phyloP scores from a whole-genome alignment of 92 coral and sea anemone genomes.

The Palythoa heliodiscus region DNA sequence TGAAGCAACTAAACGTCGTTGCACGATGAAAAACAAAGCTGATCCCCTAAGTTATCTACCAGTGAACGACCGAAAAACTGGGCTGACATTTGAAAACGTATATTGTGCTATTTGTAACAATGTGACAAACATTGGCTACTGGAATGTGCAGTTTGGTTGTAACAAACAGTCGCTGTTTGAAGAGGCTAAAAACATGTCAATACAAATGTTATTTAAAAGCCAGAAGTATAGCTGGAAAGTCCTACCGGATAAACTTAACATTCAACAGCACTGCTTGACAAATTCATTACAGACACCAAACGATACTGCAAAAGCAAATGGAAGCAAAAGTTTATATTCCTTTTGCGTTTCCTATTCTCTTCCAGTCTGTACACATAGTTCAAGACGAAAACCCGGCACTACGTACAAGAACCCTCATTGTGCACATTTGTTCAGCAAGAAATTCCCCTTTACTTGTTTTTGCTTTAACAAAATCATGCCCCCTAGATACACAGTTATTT shows the following conservation, averaged over 20 bases:
- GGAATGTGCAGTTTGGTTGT: background rate
- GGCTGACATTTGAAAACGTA: background rate
- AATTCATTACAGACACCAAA: background rate
- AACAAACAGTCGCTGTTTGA: background rate
- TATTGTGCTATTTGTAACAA: constrained; percentile 3
- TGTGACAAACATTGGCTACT: background rate
- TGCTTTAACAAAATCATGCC: background rate
- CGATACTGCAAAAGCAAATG: background rate
- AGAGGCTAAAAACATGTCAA: background rate
- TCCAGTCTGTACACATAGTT: background rate
- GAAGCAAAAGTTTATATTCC: background rate
- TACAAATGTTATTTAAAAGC: background rate
- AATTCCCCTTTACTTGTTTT: background rate
- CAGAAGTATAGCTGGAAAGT: background rate
- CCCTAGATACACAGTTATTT: background rate
- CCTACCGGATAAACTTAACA: background rate
- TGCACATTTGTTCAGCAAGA: background rate
- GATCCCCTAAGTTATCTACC: background rate
- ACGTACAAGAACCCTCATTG: background rate
- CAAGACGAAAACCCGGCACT: background rate
- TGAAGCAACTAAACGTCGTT: background rate
- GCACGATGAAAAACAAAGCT: background rate
- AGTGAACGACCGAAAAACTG: background rate
- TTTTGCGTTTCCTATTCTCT: background rate
- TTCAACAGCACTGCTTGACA: background rate